Evolutionary conservation across 2,113 vertebrate species (phyloP).

Genomic region (Tetrao urogallus): DNA sequence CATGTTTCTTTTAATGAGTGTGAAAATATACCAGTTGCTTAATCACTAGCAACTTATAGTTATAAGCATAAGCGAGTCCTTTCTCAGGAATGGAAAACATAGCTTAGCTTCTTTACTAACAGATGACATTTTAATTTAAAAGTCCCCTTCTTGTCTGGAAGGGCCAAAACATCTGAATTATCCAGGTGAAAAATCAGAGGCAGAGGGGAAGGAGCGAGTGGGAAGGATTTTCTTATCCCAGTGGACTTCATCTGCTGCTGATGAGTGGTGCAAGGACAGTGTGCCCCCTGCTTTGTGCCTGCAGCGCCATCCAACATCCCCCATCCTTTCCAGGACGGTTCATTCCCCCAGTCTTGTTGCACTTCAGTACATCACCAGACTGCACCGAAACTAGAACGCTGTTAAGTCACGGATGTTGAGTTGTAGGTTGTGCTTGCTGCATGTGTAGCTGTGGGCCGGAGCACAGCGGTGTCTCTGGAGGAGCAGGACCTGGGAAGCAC

Average conservation of each 20-base stretch:
- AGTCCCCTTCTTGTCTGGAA: slow-evolving; percentile 54
- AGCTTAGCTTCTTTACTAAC: slow-evolving; percentile 57
- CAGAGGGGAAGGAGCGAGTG: background rate
- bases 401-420: background rate
- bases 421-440: background rate
- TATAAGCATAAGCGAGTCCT: slow-evolving; percentile 69
- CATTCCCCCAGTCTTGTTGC: background rate
- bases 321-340: background rate
- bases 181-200: background rate
- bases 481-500: background rate
- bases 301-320: background rate
- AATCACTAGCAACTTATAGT: slow-evolving; percentile 77
- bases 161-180: slow-evolving; percentile 49
- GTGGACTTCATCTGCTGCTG: background rate
- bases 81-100: slow-evolving; percentile 71
- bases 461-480: background rate
- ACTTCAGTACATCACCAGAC: background rate
- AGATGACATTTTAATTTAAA: slow-evolving; percentile 73
- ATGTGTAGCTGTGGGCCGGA: background rate
- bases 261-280: background rate
- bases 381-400: background rate
- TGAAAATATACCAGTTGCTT: slow-evolving; percentile 84
- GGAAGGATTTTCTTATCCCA: background rate
- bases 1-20: slow-evolving; percentile 82
- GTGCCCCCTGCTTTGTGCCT: background rate